Conservation (phyloP, 2,888 invertebrate species). For the Limulus polyphemus region DNA sequence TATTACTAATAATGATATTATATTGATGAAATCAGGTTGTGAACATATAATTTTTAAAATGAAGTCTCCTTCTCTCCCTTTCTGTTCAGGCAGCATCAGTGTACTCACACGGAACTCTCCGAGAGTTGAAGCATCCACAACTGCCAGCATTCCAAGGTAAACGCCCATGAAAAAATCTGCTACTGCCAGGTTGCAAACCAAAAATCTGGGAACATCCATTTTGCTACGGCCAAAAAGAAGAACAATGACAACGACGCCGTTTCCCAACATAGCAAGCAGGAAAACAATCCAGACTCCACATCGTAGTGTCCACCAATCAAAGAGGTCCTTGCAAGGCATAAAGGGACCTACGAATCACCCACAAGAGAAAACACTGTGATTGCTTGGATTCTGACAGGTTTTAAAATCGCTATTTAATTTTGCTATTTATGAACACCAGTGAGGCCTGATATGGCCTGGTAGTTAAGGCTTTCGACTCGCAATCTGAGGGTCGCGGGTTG, state of each 20-base stretch:
- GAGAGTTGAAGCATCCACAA: constrained; percentile 87
- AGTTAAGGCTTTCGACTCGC: no score
- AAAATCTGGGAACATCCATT: constrained; percentile 90
- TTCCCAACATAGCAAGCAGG: constrained; percentile 84
- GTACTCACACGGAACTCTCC: constrained; percentile 64
- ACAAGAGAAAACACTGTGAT: not conserved
- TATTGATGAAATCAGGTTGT: no score
- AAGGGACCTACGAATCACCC: constrained; percentile 56
- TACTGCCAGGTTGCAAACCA: constrained; percentile 90
- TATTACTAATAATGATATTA: no score
- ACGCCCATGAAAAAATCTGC: constrained; percentile 97
- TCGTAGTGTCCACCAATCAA: constrained; percentile 94
- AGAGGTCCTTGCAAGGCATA: constrained; percentile 85
- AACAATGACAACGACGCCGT: constrained; percentile 89
- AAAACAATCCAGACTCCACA: constrained; percentile 97
- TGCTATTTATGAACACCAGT: constrained; percentile 27
- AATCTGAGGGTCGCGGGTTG: no score
- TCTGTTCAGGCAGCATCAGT: no score
- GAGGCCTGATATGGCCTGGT: no score
- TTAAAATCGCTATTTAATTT: no score
- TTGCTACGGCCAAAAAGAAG: constrained; percentile 71
- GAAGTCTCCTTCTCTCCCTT: no score
- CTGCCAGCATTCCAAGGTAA: constrained; percentile 79
- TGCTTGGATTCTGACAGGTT: no score
- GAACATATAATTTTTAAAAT: no score